These are phyloP conservation scores for Shargacucullia verbasci DNA, from an alignment of 2,888 invertebrate genomes.

Conservation along the genomic window DNA sequence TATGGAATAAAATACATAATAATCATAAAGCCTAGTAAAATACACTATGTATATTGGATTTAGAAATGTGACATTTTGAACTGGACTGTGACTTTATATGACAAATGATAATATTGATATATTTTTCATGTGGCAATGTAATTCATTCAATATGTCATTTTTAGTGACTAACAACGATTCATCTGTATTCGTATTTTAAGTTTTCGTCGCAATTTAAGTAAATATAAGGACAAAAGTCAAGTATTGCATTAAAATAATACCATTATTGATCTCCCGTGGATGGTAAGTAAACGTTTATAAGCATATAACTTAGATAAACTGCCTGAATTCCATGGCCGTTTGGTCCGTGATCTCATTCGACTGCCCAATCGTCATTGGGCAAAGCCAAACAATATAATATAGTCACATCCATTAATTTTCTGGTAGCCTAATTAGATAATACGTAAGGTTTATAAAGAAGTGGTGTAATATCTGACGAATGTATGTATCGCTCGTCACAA, in stretches of 20 bases:
- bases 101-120: neutral
- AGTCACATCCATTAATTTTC: constrained; percentile 16
- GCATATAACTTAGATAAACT: constrained; percentile 1
- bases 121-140: constrained; percentile 31
- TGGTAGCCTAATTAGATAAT: neutral
- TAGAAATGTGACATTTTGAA: no score
- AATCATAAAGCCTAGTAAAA: no score
- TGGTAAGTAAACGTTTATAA: constrained; percentile 42
- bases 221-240: constrained; percentile 13
- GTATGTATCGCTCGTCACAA: neutral
- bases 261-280: constrained; percentile 20
- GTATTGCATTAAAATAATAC: constrained; percentile 17
- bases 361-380: constrained; percentile 47
- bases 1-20: no score
- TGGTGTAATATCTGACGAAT: neutral
- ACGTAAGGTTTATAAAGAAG: neutral
- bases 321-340: constrained; percentile 34
- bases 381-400: constrained; percentile 31
- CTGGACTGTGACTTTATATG: no score
- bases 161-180: constrained; percentile 48
- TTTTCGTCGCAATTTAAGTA: constrained; percentile 35
- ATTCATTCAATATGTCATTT: constrained; percentile 31
- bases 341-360: constrained; percentile 56
- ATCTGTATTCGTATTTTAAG: constrained; percentile 25
- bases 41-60: no score